Base-by-base conservation (phyloP, 2,888 invertebrate species). In the Drosophila algonquin region DNA sequence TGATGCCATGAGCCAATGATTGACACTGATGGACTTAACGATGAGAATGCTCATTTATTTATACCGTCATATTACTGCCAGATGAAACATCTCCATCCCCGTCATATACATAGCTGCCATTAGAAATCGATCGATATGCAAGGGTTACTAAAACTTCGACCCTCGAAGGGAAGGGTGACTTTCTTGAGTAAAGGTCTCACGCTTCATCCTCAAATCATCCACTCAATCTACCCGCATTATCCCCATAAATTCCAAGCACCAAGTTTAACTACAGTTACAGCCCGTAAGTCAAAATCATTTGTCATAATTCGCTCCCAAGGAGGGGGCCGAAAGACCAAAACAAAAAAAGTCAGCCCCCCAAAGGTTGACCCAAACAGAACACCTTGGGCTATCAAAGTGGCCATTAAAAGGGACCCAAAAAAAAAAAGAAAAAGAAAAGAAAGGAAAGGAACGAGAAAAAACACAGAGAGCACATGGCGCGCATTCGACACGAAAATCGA, bases 401-500 rank as follows among this genome's bases (percentile, higher is more conserved):
- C 63, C 82, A 84, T 72, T 75, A 73, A 77, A 64, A 81, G 53
- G 45, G 65, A 51, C 63, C 62, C 63, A 73, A 50, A 71, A 57
- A 61, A 35, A 57, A 47, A 46, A 53, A 44, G 67, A 61, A 59
- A 21, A 59, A 21, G 30, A 8, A 68, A 47, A 57, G 50, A 21
- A 47, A 18, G 45, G n/a, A n/a, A n/a, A 10, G 45, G 44, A 10
- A 7, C 9, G 10, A 24, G 40, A 47, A 40, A 64, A 71, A 55
- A 57, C 61, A 51, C 44, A 16, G 47, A 35, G 57, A 63, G 72
- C 72, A 63, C 55, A 72, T 63, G 76, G 69, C 46, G 62, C 54
- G 48, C 69, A 77, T 77, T 87, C 80, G 58, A 73, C 79, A 80
- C 79, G 83, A 88, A 83, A 85, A 77, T 83, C 80, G 74, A 87